Evolutionary conservation across 2,797 vertebrate species (phyloP), one percentile per base, ranked within the genome.

Genomic region (Sparidentex hasta): DNA sequence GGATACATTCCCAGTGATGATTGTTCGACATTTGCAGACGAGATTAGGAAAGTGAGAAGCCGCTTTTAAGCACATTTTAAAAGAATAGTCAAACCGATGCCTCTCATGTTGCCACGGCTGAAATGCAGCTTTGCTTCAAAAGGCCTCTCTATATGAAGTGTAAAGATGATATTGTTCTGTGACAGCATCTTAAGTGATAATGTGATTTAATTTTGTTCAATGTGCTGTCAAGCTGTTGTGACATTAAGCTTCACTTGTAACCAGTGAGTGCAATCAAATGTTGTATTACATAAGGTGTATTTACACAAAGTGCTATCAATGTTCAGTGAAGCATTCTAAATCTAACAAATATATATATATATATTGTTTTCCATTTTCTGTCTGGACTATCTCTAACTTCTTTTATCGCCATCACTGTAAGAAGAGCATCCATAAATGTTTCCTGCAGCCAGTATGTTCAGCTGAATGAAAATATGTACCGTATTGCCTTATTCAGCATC

Each of bases 401-500:
- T 66, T 62, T 61, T 52, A 55, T 25, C 8, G 7, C 18, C 13
- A 72, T 59, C 38, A 62, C 21, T 74, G 54, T 70, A 61, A 27
- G 13, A 63, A n/a, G 12, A 76, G 18, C 14, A 63, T 82, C 74
- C 58, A 18, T 33, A 48, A 69, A 29, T 71, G 20, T 80, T 57
- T 68, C 73, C 41, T 71, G 71, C 71, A 41, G 44, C 21, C 18
- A 55, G 2, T n/a, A 50, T 48, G 33, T 80, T 74, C 25, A 73
- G 50, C 33, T 78, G 56, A 85, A 66, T 81, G 64, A 74, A 79
- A 66, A 69, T 61, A 65, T 81, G 63, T 85, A 84, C 83, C 65
- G 1, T 85, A 71, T 78, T 76, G 89, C 88, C 85, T 90, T 88
- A 90, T 70, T 80, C 59, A 81, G 47, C 44, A 69, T 83, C 43